Base-by-base conservation (phyloP, 2,888 invertebrate species). In the Andrena dorsata region DNA sequence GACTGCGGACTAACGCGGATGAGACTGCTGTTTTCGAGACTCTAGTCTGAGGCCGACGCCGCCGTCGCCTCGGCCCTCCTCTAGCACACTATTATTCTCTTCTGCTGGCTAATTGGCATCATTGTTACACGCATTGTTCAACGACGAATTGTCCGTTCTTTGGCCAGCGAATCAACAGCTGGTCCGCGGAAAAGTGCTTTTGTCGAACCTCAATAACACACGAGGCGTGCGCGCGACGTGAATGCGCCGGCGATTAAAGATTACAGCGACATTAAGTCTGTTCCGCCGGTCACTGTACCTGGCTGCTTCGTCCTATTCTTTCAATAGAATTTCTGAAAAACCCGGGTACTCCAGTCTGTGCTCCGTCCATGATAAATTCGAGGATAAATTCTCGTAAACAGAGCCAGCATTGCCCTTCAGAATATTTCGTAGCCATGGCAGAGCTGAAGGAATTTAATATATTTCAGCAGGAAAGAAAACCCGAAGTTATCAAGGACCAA, bases 21-120 rank as follows among this genome's bases (percentile, higher is more conserved):
- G 89, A 90, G 87, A 88, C 90, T 89, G 88, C 90, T 83, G 84
- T 90, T 88, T 88, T 90, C 87, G 88, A 90, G 89, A 85, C 84
- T 89, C 85, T 63, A 78, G 82, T 76, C 76, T 72, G 71, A 79
- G 70, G 82, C 83, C 66, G 64, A 58, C 70, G 77, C 73, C 76
- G 82, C 82, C 68, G 65, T 63, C 71, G 76, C 74, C 72, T 47
- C 75, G 53, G 56, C 69, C 64, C 80, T 85, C 84, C 74, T 74
- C 84, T 84, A 80, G 82, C 78, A 74, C 71, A 82, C 83, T 80
- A 81, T 85, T 83, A 79, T 82, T 79, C 81, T 69, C 85, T 80
- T 85, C 85, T 76, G 85, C 85, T 76, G 65, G 77, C 85, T 88
- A 88, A 88, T 88, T 88, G 86, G 71, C 85, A 71, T 85, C 88